phyloP scores from a whole-genome alignment of 2,888 invertebrate genomes.

The Dermolepida albohirtum region DNA sequence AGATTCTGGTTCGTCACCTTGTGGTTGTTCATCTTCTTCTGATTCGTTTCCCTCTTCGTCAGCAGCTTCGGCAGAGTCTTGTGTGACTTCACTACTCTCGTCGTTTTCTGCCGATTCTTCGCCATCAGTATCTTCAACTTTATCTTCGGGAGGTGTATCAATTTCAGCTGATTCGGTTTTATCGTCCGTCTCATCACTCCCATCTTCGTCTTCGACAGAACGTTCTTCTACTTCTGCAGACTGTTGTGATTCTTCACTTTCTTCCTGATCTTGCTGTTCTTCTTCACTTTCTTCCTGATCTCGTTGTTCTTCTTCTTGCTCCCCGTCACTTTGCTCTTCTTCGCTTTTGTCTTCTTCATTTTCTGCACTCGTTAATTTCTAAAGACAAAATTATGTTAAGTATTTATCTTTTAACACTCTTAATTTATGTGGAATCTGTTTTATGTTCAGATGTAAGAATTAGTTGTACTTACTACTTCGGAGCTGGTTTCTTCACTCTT shows the following conservation, averaged over 20 bases:
- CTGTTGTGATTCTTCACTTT: conserved; percentile 55
- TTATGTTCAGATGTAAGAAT: too few species aligned
- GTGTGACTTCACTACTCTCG: conserved; percentile 10
- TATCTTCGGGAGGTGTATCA: conserved; percentile 46
- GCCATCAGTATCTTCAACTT: conserved; percentile 17
- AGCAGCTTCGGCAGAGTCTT: conserved; percentile 22
- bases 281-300: too few species aligned
- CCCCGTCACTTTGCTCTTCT: conserved; percentile 33
- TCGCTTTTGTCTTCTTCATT: conserved; percentile 30
- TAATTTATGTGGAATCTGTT: too few species aligned
- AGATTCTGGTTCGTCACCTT: conserved; percentile 33
- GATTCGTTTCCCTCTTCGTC: conserved; percentile 11
- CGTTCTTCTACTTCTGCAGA: conserved; percentile 57
- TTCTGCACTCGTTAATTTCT: conserved; percentile 5
- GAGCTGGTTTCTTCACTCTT: conserved; percentile 50
- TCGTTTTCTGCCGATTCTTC: conserved; percentile 36
- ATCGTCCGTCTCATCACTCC: conserved; percentile 40
- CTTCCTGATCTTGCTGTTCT: conserved; percentile 58
- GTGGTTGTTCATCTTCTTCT: neutral
- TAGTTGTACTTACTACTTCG: neutral
- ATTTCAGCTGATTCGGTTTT: conserved; percentile 50
- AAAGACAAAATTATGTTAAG: too few species aligned
- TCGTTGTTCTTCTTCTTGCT: too few species aligned
- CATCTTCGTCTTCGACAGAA: conserved; percentile 51
- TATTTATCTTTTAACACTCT: too few species aligned